Evolutionary conservation across 2,888 invertebrate genomes (phyloP).

Genomic region (Tiliacea citrago): DNA sequence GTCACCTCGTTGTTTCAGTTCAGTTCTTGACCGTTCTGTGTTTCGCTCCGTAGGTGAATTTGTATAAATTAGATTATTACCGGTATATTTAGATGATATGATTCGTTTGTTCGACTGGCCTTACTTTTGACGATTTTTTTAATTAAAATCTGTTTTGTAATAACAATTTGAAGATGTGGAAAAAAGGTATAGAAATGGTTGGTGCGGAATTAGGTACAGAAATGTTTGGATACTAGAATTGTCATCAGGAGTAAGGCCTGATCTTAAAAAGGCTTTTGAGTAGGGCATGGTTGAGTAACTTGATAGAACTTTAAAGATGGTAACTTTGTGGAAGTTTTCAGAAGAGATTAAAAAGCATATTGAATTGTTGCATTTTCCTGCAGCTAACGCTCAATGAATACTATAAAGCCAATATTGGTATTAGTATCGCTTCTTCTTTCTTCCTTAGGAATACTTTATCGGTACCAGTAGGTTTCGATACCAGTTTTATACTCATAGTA

Average conservation of each 20-base stretch:
- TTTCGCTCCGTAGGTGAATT: slow-evolving; percentile 67
- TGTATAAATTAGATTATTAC: slow-evolving; percentile 60
- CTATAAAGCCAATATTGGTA: slow-evolving; percentile 30
- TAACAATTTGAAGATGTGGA: not conserved
- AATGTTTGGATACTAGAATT: not conserved
- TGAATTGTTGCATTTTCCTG: slow-evolving; percentile 7
- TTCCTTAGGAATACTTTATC: slow-evolving; percentile 49
- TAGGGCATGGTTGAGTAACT: not conserved
- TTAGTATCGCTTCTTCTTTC: slow-evolving; percentile 57
- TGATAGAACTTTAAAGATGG: not conserved
- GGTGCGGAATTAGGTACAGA: not conserved
- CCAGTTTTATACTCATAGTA: slow-evolving; percentile 22
- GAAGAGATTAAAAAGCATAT: not conserved
- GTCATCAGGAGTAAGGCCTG: not conserved
- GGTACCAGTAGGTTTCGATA: slow-evolving; percentile 41
- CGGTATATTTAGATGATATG: slow-evolving; percentile 47
- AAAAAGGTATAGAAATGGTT: no score
- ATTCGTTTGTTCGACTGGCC: not conserved
- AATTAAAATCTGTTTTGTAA: not conserved
- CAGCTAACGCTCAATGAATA: not conserved
- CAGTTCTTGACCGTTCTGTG: slow-evolving; percentile 59
- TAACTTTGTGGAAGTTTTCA: not conserved
- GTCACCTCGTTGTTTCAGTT: slow-evolving; percentile 62
- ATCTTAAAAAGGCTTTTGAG: slow-evolving; percentile 8
- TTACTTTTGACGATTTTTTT: not conserved